Percentiles rank a stretch among this genome's conserved stretches.
These are phyloP conservation scores for Salarias fasciatus DNA, from an alignment of 2,797 vertebrate genomes.

Conservation along the genomic window DNA sequence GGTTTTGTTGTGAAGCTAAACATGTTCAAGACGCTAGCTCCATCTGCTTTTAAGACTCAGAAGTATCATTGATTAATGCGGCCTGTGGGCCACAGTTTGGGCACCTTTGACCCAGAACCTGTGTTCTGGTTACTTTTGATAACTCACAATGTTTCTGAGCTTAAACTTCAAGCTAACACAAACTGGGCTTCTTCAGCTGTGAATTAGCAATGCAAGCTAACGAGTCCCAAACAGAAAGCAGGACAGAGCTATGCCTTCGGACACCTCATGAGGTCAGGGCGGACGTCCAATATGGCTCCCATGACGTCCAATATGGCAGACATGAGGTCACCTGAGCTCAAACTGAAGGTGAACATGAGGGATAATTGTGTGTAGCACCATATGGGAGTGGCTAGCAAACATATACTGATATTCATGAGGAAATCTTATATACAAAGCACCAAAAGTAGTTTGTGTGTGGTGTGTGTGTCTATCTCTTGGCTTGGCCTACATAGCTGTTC, in stretches of 20 bases:
- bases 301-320: slow-evolving; percentile 5
- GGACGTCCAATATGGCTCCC: slow-evolving; percentile 27
- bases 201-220: too few relatives aligned
- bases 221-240: slow-evolving; percentile 7
- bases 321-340: slow-evolving; percentile 49
- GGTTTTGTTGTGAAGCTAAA: too few relatives aligned
- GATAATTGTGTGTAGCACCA: slow-evolving; percentile 56
- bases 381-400: slow-evolving; percentile 46
- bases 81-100: background rate
- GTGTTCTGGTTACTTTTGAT: too few relatives aligned
- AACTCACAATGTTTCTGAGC: too few relatives aligned
- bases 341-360: slow-evolving; percentile 29
- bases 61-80: too few relatives aligned
- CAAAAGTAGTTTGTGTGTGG: background rate
- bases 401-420: slow-evolving; percentile 37
- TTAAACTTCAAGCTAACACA: too few relatives aligned
- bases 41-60: too few relatives aligned
- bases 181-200: too few relatives aligned
- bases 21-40: too few relatives aligned
- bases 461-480: slow-evolving; percentile 65
- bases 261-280: background rate
- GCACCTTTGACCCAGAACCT: background rate
- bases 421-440: slow-evolving; percentile 68
- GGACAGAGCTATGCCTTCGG: slow-evolving; percentile 6
- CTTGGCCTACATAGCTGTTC: slow-evolving; percentile 88